Evolutionary conservation across 2,797 vertebrate species (phyloP), one percentile per base, ranked within the genome.

Genomic region (Pogonophryne albipinna): DNA sequence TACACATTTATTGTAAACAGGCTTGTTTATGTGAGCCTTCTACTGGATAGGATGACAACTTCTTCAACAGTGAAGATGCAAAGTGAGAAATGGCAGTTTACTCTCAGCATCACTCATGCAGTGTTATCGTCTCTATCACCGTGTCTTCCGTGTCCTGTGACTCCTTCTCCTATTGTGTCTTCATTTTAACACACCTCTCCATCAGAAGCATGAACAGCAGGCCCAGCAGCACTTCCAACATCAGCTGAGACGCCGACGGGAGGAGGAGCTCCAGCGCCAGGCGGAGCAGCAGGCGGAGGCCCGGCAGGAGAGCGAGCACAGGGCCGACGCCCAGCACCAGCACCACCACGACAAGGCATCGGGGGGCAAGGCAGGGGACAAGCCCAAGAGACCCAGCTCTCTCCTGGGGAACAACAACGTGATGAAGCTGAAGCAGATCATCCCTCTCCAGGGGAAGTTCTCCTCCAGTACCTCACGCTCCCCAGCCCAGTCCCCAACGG

Each of bases 381-480:
- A 98, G 49, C 96, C 96, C 65, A 97, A 97, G 80, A 93, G 97
- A 41, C 97, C 97, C 11, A 97, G 96, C 76, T 98, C 97, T 10
- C 95, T 98, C 31, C 90, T 98, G 91, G 96, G 97, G 6, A 96
- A 95, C 91, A 98, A 97, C 93, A 98, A 98, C 0, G 97, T 98
- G 83, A 92, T 98, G 95, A 97, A 97, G 91, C 94, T 98, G 3
- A 98, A 97, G 92, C 97, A 99, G 92, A 98, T 98, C 88, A 97
- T 98, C 88, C 97, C 97, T 0, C 88, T 98, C 8, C 97, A 99
- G 92, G 95, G 96, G 71, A 97, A 97, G 76, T 97, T 97, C 82
- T 94, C 96, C 58, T 96, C 97, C 0, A 81, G 95, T 51, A 52
- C 89, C 0, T 82, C 95, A 2, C 93, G 96, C 55, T 96, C 96